Base-by-base conservation (phyloP, 92 coral and sea anemone species). In the Plumapathes pennacea region DNA sequence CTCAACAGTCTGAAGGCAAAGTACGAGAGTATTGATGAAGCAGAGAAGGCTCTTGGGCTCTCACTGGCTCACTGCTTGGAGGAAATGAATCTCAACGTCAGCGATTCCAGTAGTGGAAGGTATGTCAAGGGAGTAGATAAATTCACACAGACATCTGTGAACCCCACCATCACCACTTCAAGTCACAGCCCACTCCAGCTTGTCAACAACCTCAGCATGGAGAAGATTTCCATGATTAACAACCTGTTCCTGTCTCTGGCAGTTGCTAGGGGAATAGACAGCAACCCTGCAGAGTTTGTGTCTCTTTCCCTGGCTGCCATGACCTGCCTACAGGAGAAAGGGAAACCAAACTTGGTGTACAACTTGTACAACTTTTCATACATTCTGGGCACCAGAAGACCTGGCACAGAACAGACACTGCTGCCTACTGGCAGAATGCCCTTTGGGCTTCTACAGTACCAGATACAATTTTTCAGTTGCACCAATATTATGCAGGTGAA, bases 401-500 rank as follows among this genome's bases (percentile, higher is more conserved):
- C 46, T 0, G 49, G 37, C 4, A 14, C 19, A n/a, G 18, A 33
- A 1, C 27, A 38, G 21, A 27, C 88, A 7, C 55, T 79, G 14
- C 54, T 79, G 10, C 80, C 78, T 1, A 48, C 74, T 17, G 65
- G 80, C 10, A 44, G 87, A 44, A 85, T 85, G 87, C 94, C 94
- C 40, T 79, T 79, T 85, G 94, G 94, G 4, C 54, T 85, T 2
- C 56, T 80, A 3, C 67, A 57, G 11, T 80, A 85, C 30, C 72
- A 68, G 14, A 85, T 85, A 42, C 71, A 79, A 42, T 79, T 85
- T 44, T 79, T 68, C 38, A 57, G 58, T 3, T 73, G 86, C 27
- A 85, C 87, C 27, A 73, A 80, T 54, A 60, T 65, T 3, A 80
- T 62, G 82, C 86, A 85, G 86, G 94, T 78, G 22, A 23, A 50